A percentile compares a stretch with the other conserved stretches of the same genome.
Conservation (phyloP, 2,888 invertebrate genomes). For the Tetragonisca angustula region DNA sequence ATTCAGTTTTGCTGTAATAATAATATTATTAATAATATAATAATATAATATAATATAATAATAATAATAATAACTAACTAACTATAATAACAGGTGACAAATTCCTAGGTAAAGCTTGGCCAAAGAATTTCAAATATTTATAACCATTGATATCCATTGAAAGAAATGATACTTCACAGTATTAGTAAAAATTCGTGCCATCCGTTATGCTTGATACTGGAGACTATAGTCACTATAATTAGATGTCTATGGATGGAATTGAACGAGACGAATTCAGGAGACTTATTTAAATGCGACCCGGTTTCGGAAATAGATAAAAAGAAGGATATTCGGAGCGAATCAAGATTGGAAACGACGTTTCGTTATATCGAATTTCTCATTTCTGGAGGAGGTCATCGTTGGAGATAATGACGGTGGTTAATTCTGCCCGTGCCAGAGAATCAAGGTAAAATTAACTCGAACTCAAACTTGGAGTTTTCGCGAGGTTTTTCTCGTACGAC, state of each 20-base stretch:
- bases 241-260: neutral
- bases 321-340: conserved; percentile 7
- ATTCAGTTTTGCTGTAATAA: too few species aligned
- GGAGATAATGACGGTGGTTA: neutral
- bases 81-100: too few species aligned
- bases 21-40: too few species aligned
- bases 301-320: conserved; percentile 31
- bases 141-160: too few species aligned
- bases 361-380: conserved; percentile 3
- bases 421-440: neutral
- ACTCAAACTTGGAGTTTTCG: neutral
- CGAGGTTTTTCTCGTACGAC: neutral
- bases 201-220: neutral
- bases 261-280: neutral
- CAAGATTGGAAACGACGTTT: conserved; percentile 17
- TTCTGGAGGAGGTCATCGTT: neutral
- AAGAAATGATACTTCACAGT: too few species aligned
- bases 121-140: too few species aligned
- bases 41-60: too few species aligned
- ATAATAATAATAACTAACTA: too few species aligned
- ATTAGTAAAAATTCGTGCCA: too few species aligned
- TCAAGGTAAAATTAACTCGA: neutral
- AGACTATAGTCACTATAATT: neutral
- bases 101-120: too few species aligned
- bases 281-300: conserved; percentile 31